Evolutionary conservation across 2,113 vertebrate species (phyloP).

Genomic region (Percopsis transmontana): DNA sequence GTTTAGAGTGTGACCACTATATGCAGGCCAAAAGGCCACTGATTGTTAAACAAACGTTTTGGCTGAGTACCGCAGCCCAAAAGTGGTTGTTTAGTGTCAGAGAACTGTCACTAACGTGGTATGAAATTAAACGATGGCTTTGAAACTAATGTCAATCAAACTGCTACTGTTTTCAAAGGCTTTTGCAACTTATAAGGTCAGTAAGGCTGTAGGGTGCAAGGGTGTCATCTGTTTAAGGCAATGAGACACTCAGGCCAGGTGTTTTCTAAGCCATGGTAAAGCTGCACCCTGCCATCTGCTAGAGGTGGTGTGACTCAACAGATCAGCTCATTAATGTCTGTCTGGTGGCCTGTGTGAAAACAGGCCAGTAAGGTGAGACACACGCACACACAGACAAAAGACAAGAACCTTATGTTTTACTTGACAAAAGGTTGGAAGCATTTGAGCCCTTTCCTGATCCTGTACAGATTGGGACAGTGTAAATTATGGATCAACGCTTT

Average conservation of each 20-base stretch:
- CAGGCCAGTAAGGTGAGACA: conserved; percentile 19
- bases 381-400: conserved; percentile 11
- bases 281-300: conserved; percentile 66
- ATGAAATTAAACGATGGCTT: too few relatives aligned
- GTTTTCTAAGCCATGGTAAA: conserved; percentile 61
- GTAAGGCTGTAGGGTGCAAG: background rate
- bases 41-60: background rate
- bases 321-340: conserved; percentile 45
- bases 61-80: background rate
- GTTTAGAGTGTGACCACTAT: conserved; percentile 20
- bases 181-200: background rate
- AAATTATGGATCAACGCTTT: too few relatives aligned
- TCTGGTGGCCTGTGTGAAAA: conserved; percentile 42
- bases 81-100: background rate
- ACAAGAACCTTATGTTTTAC: background rate
- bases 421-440: background rate
- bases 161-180: background rate
- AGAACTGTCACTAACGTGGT: background rate
- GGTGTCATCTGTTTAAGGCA: conserved; percentile 8
- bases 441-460: too few relatives aligned
- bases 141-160: too few relatives aligned
- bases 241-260: conserved; percentile 18
- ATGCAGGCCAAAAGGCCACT: conserved; percentile 2
- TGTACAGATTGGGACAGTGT: too few relatives aligned
- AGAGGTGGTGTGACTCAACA: conserved; percentile 31